Conservation (phyloP, 1,140 invertebrate genomes). For the Panagrolaimus sp. region DNA sequence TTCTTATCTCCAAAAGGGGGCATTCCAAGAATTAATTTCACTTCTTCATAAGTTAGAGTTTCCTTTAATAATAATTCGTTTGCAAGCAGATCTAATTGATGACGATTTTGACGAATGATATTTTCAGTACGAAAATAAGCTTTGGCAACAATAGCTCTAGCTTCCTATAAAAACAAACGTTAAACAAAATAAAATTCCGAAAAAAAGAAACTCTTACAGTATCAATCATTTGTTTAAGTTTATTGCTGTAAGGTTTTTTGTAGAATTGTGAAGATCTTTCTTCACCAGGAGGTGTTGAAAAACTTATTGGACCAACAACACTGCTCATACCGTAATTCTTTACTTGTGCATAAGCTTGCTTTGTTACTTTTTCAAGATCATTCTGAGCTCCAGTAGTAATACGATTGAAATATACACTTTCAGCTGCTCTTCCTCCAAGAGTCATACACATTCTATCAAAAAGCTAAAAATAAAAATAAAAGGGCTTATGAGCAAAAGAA, state of each 20-base stretch:
- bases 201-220: slow-evolving; percentile 12
- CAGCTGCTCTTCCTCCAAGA: slow-evolving; percentile 82
- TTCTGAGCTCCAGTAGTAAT: slow-evolving; percentile 88
- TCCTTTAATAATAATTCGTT: slow-evolving; percentile 78
- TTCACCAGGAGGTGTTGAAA: slow-evolving; percentile 63
- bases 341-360: slow-evolving; percentile 80
- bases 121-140: slow-evolving; percentile 79
- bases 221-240: slow-evolving; percentile 76
- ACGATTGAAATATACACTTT: slow-evolving; percentile 77
- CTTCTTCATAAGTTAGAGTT: slow-evolving; percentile 82
- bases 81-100: slow-evolving; percentile 81
- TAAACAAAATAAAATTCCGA: no score
- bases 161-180: slow-evolving; percentile 68
- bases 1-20: slow-evolving; percentile 75
- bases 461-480: slow-evolving; percentile 59
- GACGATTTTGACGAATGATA: slow-evolving; percentile 71
- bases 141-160: slow-evolving; percentile 68
- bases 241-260: slow-evolving; percentile 77
- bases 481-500: no score
- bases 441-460: slow-evolving; percentile 92
- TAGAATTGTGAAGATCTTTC: slow-evolving; percentile 58
- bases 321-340: slow-evolving; percentile 78
- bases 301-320: slow-evolving; percentile 74
- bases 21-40: slow-evolving; percentile 79
- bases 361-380: slow-evolving; percentile 76